Evolutionary conservation across 1,140 invertebrate genomes (phyloP).

Genomic region (Cryptotermes secundus): DNA sequence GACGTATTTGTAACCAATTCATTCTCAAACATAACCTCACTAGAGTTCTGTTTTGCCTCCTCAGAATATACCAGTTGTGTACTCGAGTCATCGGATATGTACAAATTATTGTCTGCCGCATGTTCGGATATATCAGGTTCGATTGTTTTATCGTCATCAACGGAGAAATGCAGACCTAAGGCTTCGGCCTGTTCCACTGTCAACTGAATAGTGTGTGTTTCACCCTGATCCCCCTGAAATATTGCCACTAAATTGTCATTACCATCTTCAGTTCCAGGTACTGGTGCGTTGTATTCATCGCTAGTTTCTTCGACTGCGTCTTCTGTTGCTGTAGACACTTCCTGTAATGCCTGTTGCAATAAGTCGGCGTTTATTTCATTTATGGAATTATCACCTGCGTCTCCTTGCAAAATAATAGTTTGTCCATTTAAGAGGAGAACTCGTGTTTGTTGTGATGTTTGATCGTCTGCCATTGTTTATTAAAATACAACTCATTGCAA

Average conservation of each 20-base stretch:
- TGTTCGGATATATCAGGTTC: background rate
- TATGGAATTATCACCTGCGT: slow-evolving; percentile 34
- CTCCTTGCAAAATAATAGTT: slow-evolving; percentile 36
- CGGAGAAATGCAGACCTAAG: slow-evolving; percentile 34
- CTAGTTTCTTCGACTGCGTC: slow-evolving; percentile 35
- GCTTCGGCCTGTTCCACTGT: slow-evolving; percentile 38
- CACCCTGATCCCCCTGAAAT: slow-evolving; percentile 39
- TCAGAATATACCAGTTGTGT: slow-evolving; percentile 22
- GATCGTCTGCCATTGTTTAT: slow-evolving; percentile 36
- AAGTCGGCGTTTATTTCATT: slow-evolving; percentile 45
- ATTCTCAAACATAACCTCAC: background rate
- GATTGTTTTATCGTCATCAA: slow-evolving; percentile 23
- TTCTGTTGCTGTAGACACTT: slow-evolving; percentile 40
- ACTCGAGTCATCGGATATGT: slow-evolving; percentile 20
- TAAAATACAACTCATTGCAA: slow-evolving; percentile 26
- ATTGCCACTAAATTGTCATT: slow-evolving; percentile 39
- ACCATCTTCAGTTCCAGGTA: slow-evolving; percentile 32
- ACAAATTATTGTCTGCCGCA: background rate
- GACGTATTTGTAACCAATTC: background rate
- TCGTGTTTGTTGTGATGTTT: slow-evolving; percentile 36
- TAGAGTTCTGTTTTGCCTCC: slow-evolving; percentile 23
- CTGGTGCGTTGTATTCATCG: slow-evolving; percentile 29
- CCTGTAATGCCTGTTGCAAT: slow-evolving; percentile 47
- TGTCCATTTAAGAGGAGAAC: slow-evolving; percentile 36
- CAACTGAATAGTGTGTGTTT: slow-evolving; percentile 36